Percentiles rank a stretch among this genome's conserved stretches.
phyloP scores from a whole-genome alignment of 1,140 invertebrate genomes.

The Agraylea sexmaculata region DNA sequence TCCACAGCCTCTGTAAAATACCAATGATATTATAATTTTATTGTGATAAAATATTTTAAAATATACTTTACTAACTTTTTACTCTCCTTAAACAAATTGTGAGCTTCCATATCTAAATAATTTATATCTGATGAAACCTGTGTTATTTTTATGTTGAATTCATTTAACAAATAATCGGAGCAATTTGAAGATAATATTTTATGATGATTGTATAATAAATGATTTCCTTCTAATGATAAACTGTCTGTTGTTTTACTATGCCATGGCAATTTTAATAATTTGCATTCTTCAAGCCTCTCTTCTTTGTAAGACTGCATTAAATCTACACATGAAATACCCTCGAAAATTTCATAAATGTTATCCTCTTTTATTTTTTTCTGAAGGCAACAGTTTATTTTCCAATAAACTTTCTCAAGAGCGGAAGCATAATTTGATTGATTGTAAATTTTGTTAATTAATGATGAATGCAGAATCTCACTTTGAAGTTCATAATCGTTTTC shows the following conservation, averaged over 20 bases:
- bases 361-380: slow-evolving; percentile 18
- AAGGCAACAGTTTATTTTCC: slow-evolving; percentile 3
- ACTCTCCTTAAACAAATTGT: slow-evolving; percentile 25
- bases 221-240: slow-evolving; percentile 29
- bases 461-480: too few relatives aligned
- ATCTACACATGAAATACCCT: slow-evolving; percentile 29
- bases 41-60: too few relatives aligned
- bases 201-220: slow-evolving; percentile 23
- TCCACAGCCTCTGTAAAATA: background rate
- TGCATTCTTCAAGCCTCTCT: slow-evolving; percentile 15
- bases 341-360: slow-evolving; percentile 24
- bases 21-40: background rate
- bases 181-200: slow-evolving; percentile 24
- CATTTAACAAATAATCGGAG: slow-evolving; percentile 18
- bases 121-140: slow-evolving; percentile 17
- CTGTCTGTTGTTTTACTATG: slow-evolving; percentile 24
- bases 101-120: slow-evolving; percentile 19
- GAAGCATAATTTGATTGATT: too few relatives aligned
- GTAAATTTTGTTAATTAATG: too few relatives aligned
- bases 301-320: slow-evolving; percentile 19
- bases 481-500: too few relatives aligned
- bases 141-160: slow-evolving; percentile 20
- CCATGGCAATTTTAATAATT: slow-evolving; percentile 26
- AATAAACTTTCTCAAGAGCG: slow-evolving; percentile 10
- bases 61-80: slow-evolving; percentile 21